Evolutionary conservation across 2,888 invertebrate species (phyloP).

Genomic region (Ceratothoa steindachneri): DNA sequence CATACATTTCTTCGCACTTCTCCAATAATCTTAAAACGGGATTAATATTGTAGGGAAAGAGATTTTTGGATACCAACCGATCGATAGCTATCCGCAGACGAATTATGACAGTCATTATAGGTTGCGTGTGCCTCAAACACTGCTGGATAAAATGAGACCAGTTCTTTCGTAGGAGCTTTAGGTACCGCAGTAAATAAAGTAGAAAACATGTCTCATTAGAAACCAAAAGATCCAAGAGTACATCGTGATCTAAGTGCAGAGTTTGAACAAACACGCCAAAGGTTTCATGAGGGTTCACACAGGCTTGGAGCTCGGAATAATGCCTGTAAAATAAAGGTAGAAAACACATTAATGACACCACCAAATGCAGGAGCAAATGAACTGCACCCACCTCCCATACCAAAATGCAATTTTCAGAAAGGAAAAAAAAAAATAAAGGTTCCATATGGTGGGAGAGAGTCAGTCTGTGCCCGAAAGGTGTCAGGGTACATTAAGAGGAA

Average conservation of each 20-base stretch:
- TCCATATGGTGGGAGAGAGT: background rate
- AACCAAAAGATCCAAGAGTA: constrained; percentile 76
- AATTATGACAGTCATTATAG: constrained; percentile 78
- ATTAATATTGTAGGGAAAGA: constrained; percentile 86
- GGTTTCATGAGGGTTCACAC: constrained; percentile 80
- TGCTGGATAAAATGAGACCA: constrained; percentile 77
- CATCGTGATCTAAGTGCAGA: constrained; percentile 74
- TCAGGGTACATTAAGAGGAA: background rate
- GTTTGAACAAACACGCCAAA: constrained; percentile 80
- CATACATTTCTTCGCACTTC: constrained; percentile 41
- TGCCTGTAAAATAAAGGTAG: background rate
- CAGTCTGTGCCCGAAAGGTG: background rate
- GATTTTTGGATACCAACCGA: constrained; percentile 71
- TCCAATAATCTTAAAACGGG: constrained; percentile 77
- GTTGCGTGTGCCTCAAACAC: constrained; percentile 63
- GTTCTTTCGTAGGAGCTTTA: constrained; percentile 76
- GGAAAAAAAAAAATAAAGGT: no score
- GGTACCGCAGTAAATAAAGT: constrained; percentile 73
- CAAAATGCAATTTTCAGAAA: no score
- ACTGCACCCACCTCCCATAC: no score
- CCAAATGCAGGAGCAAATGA: no score
- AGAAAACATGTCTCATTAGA: constrained; percentile 88
- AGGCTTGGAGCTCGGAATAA: constrained; percentile 58
- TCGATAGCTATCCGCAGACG: constrained; percentile 74
- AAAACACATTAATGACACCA: background rate